Percentiles rank a stretch among this genome's conserved stretches.
These are phyloP conservation scores for Tricholauxania praeusta DNA, from an alignment of 2,888 invertebrate species.

Conservation along the genomic window DNA sequence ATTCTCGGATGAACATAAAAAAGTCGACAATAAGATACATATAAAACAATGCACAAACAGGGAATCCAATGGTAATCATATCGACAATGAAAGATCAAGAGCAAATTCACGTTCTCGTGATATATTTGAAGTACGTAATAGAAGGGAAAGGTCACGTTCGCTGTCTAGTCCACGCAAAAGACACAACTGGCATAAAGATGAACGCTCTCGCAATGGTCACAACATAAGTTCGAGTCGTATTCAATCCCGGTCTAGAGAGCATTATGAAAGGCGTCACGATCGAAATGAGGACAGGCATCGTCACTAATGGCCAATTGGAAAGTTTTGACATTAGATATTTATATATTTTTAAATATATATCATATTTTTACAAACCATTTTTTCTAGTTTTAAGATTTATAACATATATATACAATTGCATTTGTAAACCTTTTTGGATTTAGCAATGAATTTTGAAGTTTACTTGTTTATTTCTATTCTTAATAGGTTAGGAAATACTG, in stretches of 20 bases:
- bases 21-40: slow-evolving; percentile 6
- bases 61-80: not conserved
- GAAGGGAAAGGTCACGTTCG: slow-evolving; percentile 1
- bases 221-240: slow-evolving; percentile 8
- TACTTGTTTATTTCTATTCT: too few relatives aligned
- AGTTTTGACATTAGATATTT: too few relatives aligned
- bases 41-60: slow-evolving; percentile 2
- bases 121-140: not conserved
- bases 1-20: not conserved
- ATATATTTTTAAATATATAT: too few relatives aligned
- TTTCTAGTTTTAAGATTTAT: too few relatives aligned
- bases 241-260: slow-evolving; percentile 36
- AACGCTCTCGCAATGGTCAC: not conserved
- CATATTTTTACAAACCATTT: too few relatives aligned
- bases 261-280: not conserved
- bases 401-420: too few relatives aligned
- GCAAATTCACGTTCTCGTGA: slow-evolving; percentile 28
- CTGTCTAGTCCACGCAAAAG: not conserved
- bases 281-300: not conserved
- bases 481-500: too few relatives aligned
- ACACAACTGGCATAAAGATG: not conserved
- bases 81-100: not conserved
- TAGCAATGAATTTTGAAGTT: too few relatives aligned
- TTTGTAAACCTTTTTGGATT: too few relatives aligned
- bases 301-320: not conserved